Base-by-base conservation (phyloP, 2,888 invertebrate genomes). In the Parascotia fuliginaria region DNA sequence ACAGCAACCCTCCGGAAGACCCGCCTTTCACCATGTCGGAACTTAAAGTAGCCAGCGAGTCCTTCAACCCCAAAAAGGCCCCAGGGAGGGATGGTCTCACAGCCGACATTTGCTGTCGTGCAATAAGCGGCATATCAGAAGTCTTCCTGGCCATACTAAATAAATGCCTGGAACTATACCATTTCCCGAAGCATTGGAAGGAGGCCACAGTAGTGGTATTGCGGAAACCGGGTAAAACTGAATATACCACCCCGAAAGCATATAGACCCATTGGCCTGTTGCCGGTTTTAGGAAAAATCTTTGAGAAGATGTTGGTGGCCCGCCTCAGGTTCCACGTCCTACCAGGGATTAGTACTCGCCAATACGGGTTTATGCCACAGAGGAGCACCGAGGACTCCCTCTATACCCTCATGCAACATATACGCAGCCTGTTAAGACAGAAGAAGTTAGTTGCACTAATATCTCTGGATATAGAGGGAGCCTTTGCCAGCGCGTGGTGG, bases 401-500 rank as follows among this genome's bases (percentile, higher is more conserved):
- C 11, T 47, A 31, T 19, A 2, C 7, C 13, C 5, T 40, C 6
- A 16, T 31, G 19, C 9, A 13, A 7, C 12, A 19, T 7, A 29
- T 40, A 7, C 1, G 31, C 7, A 0, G 6, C 1, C 4, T 19
- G 7, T 14, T 40, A 0, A 3, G 1, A 5, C n/a, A 29, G 2
- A 29, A 31, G 7, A 40, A 40, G 9, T 3, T 40, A 1, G 11
- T 40, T 9, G 11, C 11, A 4, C 7, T 40, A 7, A 15, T 40
- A 9, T 40, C 40, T 1, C 33, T 58, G 9, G 62, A 62, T 29
- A 59, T 59, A 14, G 54, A 62, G 38, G 62, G 59, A 0, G 59
- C 62, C n/a, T 62, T 59, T 22, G 57, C 53, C 19, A 55, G 43
- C 36, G 52, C 60, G 0, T 60, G 56, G 57, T 64, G 63, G 63